Conservation (phyloP, 2,797 vertebrate genomes). For the Ctenopoma kingsleyae region DNA sequence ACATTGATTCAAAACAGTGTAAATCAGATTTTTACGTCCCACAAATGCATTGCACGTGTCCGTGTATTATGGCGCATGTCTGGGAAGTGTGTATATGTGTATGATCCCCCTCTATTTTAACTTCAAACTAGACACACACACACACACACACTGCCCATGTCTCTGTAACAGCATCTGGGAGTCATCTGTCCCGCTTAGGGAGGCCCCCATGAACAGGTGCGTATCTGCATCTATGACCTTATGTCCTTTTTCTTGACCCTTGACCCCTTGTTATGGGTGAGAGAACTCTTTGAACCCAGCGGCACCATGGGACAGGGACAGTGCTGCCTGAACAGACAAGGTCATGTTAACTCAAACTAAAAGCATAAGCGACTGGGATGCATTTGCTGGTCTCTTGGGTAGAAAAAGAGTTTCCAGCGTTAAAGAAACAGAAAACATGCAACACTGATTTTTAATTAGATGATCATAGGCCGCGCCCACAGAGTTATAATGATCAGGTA, state of each 20-base stretch:
- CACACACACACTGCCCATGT: conserved; percentile 35
- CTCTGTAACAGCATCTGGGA: conserved; percentile 73
- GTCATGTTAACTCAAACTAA: conserved; percentile 26
- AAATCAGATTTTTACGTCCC: conserved; percentile 65
- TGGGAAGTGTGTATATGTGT: conserved; percentile 13
- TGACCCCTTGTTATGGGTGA: conserved; percentile 48
- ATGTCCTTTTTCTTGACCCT: conserved; percentile 43
- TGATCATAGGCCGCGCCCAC: not conserved
- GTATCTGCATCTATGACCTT: conserved; percentile 53
- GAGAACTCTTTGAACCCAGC: conserved; percentile 52
- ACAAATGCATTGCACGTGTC: conserved; percentile 18
- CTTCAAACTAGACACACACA: not conserved
- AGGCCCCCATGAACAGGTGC: conserved; percentile 79
- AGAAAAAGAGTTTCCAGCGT: conserved; percentile 11
- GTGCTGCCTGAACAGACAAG: conserved; percentile 39
- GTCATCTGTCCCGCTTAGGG: conserved; percentile 48
- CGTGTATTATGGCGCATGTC: conserved; percentile 41
- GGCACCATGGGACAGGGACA: conserved; percentile 22
- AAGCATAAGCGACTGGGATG: not conserved
- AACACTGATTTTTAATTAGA: not conserved
- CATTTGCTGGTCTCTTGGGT: not conserved
- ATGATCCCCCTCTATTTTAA: too few species aligned
- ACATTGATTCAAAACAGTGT: conserved; percentile 53
- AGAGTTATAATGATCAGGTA: conserved; percentile 8
- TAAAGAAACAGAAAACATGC: conserved; percentile 21